Conservation (phyloP, 2,888 invertebrate genomes). For the Uloborus plumipes region DNA sequence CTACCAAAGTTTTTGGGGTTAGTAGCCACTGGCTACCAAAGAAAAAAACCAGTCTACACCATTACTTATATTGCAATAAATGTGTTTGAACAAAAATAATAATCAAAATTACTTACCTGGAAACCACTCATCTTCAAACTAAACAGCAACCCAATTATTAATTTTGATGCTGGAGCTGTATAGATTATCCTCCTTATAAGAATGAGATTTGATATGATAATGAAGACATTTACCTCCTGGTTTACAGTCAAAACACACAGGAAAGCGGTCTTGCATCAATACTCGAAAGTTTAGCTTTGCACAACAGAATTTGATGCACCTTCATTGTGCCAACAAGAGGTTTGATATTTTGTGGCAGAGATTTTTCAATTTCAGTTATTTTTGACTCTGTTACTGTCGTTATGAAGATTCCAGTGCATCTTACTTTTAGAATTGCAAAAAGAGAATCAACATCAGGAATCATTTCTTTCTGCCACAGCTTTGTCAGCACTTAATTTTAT, state of each 20-base stretch:
- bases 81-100: neutral
- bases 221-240: neutral
- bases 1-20: no score
- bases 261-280: neutral
- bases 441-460: conserved; percentile 7
- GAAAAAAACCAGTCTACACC: no score
- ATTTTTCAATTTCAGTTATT: neutral
- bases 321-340: conserved; percentile 6
- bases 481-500: conserved; percentile 5
- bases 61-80: neutral
- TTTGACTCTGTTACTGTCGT: neutral
- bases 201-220: neutral
- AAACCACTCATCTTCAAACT: conserved; percentile 2
- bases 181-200: conserved; percentile 5
- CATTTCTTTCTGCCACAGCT: conserved; percentile 10
- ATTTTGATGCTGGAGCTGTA: neutral
- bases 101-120: neutral
- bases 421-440: conserved; percentile 4
- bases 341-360: neutral
- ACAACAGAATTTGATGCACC: neutral
- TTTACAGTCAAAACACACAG: conserved; percentile 1
- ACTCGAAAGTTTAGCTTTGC: neutral
- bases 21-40: no score
- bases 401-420: neutral
- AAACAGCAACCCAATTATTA: neutral